phyloP scores from a whole-genome alignment of 2,113 vertebrate species.

The Phalacrocorax brasilianus region DNA sequence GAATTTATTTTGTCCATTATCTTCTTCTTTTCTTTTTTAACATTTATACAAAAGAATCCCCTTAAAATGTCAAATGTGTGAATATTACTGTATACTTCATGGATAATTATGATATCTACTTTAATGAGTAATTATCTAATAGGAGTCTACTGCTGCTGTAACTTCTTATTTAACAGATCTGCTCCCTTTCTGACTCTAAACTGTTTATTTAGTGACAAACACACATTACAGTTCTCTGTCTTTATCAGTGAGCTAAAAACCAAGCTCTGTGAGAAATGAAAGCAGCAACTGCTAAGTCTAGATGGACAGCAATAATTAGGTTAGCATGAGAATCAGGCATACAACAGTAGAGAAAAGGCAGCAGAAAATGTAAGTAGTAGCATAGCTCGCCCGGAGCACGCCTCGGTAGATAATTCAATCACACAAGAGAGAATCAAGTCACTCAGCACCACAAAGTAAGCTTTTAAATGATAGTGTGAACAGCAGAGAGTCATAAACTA shows the following conservation, averaged over 20 bases:
- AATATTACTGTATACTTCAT: not conserved
- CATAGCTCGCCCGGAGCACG: accelerated
- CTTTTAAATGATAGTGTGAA: not conserved
- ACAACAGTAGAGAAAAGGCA: not conserved
- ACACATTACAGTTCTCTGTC: not conserved
- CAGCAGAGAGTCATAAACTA: not conserved
- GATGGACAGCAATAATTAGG: not conserved
- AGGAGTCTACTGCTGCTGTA: not conserved
- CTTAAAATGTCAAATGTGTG: not conserved
- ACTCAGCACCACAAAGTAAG: not conserved
- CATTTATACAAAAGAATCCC: not conserved
- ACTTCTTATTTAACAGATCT: not conserved
- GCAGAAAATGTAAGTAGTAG: not conserved
- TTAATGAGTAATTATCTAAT: not conserved
- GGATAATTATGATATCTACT: not conserved
- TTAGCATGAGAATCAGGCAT: not conserved
- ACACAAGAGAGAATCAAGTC: not conserved
- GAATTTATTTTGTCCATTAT: not conserved
- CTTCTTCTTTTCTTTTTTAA: accelerated
- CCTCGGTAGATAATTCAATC: not conserved
- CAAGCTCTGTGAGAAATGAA: not conserved
- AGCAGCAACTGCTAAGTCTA: not conserved
- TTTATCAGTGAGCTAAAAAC: not conserved
- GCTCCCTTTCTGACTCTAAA: not conserved
- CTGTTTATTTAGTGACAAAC: not conserved